Percentiles rank a stretch among this genome's conserved stretches.
These are phyloP conservation scores for Atrichornis clamosus DNA, from an alignment of 2,113 vertebrate species.

Conservation along the genomic window DNA sequence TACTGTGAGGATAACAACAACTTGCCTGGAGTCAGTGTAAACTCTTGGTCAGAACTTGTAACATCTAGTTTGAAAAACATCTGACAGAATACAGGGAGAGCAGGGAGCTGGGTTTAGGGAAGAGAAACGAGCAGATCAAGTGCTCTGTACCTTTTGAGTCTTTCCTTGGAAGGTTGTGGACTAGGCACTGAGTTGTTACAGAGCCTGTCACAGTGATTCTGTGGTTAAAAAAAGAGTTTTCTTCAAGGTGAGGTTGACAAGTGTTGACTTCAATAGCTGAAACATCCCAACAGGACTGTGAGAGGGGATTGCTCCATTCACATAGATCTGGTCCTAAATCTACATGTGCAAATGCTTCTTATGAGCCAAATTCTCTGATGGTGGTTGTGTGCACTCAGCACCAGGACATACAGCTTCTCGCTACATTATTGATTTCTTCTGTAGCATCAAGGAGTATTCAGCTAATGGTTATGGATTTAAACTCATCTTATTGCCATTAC, in stretches of 20 bases:
- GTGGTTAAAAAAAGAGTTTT: neutral
- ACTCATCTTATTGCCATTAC: neutral
- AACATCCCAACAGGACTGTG: neutral
- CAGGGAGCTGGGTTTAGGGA: neutral
- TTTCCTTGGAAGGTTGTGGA: neutral
- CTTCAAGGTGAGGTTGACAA: neutral
- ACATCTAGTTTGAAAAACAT: neutral
- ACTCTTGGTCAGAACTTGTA: neutral
- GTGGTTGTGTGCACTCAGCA: neutral
- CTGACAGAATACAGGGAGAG: neutral
- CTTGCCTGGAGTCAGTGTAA: neutral
- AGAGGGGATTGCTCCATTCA: neutral
- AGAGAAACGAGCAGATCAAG: neutral
- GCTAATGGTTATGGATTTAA: neutral
- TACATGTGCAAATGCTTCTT: neutral
- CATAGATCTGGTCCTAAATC: neutral
- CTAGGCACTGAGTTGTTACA: neutral
- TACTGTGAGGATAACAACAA: neutral
- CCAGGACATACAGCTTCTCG: neutral
- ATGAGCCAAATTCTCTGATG: neutral
- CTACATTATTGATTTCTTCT: neutral
- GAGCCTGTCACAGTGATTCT: neutral
- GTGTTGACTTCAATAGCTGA: neutral
- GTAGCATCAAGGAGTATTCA: neutral
- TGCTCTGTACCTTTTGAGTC: neutral